Conservation (phyloP, 2,797 vertebrate genomes). For the Chrysocyon brachyurus region DNA sequence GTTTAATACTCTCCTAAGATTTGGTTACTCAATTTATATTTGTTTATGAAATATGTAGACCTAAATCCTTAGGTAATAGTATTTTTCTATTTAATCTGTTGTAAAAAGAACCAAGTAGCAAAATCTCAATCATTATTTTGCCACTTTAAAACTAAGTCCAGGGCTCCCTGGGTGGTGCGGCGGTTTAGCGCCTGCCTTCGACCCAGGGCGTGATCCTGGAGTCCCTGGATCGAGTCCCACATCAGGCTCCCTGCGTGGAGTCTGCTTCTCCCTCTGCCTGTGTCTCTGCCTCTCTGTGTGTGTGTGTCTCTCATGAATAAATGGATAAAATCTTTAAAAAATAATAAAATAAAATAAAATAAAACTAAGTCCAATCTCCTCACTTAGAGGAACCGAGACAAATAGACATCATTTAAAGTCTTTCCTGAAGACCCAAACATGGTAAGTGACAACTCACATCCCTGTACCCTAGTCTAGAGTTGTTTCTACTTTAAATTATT, state of each 20-base stretch:
- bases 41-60: neutral
- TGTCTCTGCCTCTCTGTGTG: too few relatives aligned
- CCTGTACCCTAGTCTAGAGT: neutral
- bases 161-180: too few relatives aligned
- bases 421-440: neutral
- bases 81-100: neutral
- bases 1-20: neutral
- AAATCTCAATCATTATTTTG: slow-evolving; percentile 6
- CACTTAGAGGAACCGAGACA: neutral
- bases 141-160: slow-evolving; percentile 18
- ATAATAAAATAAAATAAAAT: too few relatives aligned
- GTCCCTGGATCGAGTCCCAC: too few relatives aligned
- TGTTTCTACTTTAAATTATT: neutral
- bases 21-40: neutral
- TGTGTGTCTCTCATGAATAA: too few relatives aligned
- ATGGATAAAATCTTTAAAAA: too few relatives aligned
- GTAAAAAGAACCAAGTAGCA: neutral
- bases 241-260: too few relatives aligned
- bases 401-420: neutral
- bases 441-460: neutral
- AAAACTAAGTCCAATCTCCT: neutral
- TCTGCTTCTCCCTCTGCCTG: too few relatives aligned
- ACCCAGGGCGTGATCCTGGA: too few relatives aligned
- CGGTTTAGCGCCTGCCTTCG: too few relatives aligned
- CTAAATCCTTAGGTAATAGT: neutral